These are phyloP conservation scores for Thaumatotibia leucotreta DNA, from an alignment of 1,140 invertebrate genomes.

Conservation along the genomic window DNA sequence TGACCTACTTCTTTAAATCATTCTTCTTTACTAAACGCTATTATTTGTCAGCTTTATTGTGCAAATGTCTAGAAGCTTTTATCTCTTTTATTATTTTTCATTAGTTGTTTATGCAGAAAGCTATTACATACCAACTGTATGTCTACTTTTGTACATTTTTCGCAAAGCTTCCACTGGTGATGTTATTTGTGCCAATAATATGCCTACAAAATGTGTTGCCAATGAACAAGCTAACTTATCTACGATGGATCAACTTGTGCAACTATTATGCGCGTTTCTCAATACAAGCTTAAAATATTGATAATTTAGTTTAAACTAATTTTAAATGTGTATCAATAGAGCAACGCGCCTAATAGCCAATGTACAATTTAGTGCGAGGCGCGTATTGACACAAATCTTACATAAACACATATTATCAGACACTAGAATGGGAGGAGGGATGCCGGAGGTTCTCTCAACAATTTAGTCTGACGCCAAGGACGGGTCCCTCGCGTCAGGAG, in stretches of 20 bases:
- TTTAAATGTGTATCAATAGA: not conserved
- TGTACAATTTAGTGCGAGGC: slow-evolving; percentile 1
- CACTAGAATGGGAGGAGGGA: slow-evolving; percentile 32
- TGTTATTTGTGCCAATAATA: slow-evolving; percentile 29
- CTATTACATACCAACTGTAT: slow-evolving; percentile 15
- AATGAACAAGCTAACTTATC: not conserved
- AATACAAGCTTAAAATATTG: not conserved
- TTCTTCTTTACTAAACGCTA: slow-evolving; percentile 1
- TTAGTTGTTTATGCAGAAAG: slow-evolving; percentile 16
- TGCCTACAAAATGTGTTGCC: slow-evolving; percentile 18
- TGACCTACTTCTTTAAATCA: not conserved
- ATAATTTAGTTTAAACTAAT: not conserved
- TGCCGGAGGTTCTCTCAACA: slow-evolving; percentile 57
- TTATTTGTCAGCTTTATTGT: slow-evolving; percentile 4
- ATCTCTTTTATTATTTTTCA: slow-evolving; percentile 5
- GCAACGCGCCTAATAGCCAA: slow-evolving; percentile 3
- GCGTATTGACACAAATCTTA: slow-evolving; percentile 34
- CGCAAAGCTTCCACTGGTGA: slow-evolving; percentile 26
- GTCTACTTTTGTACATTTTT: slow-evolving; percentile 16
- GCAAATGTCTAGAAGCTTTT: slow-evolving; percentile 19
- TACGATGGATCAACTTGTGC: not conserved
- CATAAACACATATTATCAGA: slow-evolving; percentile 25
- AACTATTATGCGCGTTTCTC: slow-evolving; percentile 3
- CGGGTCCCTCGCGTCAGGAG: slow-evolving; percentile 63
- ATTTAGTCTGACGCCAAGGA: slow-evolving; percentile 41